Base-by-base conservation (phyloP, 2,888 invertebrate genomes). In the Drosophila rubida region DNA sequence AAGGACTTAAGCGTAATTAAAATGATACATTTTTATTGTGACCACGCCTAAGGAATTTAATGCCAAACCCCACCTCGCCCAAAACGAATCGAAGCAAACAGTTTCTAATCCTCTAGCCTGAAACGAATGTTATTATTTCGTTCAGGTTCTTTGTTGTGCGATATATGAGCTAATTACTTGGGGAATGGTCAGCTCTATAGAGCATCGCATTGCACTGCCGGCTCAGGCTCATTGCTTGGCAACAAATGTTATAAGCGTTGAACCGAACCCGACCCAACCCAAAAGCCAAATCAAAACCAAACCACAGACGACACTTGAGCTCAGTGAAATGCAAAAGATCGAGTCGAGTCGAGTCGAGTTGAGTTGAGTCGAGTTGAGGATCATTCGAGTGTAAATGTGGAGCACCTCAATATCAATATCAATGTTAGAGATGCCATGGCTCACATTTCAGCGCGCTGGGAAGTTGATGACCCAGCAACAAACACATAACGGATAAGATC, bases 1-100 rank as follows among this genome's bases (percentile, higher is more conserved):
- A 76, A 87, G 87, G 79, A 85, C 74, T 72, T 69, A 42, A 46
- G 51, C 59, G 70, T 81, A 76, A 85, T 87, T 85, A 78, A 84
- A 79, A 65, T 85, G 57, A 78, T 75, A 71, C 75, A 78, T 75
- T 69, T 61, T 60, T 63, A 60, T 69, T 48, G 50, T 30, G 32
- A 48, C 61, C 64, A 69, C 71, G 63, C 71, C 69, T 64, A 58
- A 19, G 39, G 41, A 30, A 51, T 41, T 41, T n/a, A 27, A 30
- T 27, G 51, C 41, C 35, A 13, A 37, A 37, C 35, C 51, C 30
- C 51, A 41, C 49, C 49, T 23, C 35, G 19, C 0, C 19, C n/a
- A 13, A 32, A 16, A n/a, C 27, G 27, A 19, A 30, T 6, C 25
- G 25, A 25, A 25, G 6, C 25, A 8, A 22, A 49, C 8, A 39